Percentiles rank a stretch among this genome's conserved stretches.
phyloP scores from a whole-genome alignment of 92 coral and sea anemone species.

The Umimayanthus chanpuru region DNA sequence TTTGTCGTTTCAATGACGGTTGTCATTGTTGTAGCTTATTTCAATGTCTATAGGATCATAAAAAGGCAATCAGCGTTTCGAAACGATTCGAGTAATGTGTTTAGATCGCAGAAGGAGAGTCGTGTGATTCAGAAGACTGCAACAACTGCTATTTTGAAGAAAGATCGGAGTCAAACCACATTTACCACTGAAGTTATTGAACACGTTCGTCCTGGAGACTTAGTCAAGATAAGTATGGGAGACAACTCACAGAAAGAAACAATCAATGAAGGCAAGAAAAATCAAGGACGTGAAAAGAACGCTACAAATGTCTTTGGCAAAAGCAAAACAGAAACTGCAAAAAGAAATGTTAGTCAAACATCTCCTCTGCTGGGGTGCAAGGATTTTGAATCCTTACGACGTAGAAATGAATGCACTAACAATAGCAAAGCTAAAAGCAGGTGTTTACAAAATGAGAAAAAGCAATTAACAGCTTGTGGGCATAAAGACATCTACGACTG shows the following conservation, averaged over 20 bases:
- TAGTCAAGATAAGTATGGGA: background rate
- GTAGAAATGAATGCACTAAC: background rate
- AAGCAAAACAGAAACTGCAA: background rate
- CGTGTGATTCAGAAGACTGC: background rate
- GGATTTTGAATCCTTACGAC: background rate
- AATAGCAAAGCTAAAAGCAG: background rate
- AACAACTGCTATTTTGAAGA: background rate
- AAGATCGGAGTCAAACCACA: background rate
- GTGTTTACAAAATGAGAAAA: background rate
- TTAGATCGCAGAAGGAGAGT: background rate
- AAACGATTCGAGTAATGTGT: background rate
- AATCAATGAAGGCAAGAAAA: background rate
- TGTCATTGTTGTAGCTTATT: slow-evolving; percentile 44
- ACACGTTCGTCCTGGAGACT: background rate
- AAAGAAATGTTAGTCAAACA: background rate
- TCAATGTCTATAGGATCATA: slow-evolving; percentile 16
- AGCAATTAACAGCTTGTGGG: background rate
- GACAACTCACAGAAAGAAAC: background rate
- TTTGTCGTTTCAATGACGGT: slow-evolving; percentile 60
- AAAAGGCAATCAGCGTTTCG: slow-evolving; percentile 30
- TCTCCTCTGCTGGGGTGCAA: background rate
- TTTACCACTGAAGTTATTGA: slow-evolving; percentile 2
- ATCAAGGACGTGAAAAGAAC: background rate
- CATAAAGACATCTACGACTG: background rate
- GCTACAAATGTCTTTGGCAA: background rate